Base-by-base conservation (phyloP, 2,113 vertebrate species). In the Callipepla californica region DNA sequence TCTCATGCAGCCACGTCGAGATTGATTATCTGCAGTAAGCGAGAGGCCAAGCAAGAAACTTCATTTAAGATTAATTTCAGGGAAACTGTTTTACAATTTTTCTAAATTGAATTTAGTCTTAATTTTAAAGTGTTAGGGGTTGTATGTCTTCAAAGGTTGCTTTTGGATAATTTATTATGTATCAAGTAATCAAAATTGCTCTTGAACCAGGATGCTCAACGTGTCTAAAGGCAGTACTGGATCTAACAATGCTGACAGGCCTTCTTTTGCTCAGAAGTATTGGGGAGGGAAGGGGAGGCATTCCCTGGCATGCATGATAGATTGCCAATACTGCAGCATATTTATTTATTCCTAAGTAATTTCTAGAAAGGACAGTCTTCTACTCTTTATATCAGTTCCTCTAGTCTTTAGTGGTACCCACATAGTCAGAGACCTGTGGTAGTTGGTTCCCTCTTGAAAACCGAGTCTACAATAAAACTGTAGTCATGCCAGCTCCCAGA, bases 1-100 rank as follows among this genome's bases (percentile, higher is more conserved):
- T 92, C 91, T 87, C 77, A 80, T 55, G 65, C 67, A 95, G 93
- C 28, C 4, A 1, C 4, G 42, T 97, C 75, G 38, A 96, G 96
- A 97, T 94, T 96, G 95, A 97, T 97, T 97, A 95, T 97, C 95
- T 93, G 94, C 94, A 93, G 92, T 15, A 26, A 95, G 89, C 0
- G 2, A 95, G 94, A 97, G 95, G 94, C 94, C 94, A 93, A 94
- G 89, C 90, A 85, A 92, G 96, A 91, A 97, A 95, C 95, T 96
- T 96, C 97, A 95, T 96, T 96, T 95, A 96, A 97, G 95, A 97
- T 97, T 97, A 96, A 97, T 97, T 97, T 96, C 91, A 93, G 85
- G 90, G 88, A 96, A 95, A 97, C 92, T 93, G 94, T 95, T 95
- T 89, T 95, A 96, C 96, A 96, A 95, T 97, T 96, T 92, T 95